Conservation (phyloP, 2,797 vertebrate genomes). For the Nyctibius grandis region DNA sequence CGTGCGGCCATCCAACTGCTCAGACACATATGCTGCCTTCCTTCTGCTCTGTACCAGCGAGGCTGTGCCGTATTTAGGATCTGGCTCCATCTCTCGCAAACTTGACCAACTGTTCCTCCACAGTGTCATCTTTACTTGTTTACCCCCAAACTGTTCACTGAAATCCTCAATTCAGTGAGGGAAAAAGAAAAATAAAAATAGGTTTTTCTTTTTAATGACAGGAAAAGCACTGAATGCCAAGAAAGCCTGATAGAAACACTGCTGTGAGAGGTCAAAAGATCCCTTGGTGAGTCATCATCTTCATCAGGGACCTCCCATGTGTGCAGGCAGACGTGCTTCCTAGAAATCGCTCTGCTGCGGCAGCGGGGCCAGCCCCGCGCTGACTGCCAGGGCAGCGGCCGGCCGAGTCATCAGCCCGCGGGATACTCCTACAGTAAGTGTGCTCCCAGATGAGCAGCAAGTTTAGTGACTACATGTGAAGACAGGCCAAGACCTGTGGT, state of each 20-base stretch:
- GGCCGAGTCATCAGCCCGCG: accelerated
- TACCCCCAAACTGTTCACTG: conserved; percentile 38
- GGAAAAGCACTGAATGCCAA: neutral
- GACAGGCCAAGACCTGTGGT: neutral
- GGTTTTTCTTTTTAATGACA: neutral
- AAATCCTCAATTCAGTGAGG: neutral
- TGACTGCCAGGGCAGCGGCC: neutral
- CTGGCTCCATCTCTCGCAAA: conserved; percentile 31
- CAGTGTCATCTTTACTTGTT: conserved; percentile 16
- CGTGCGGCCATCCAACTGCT: conserved; percentile 31
- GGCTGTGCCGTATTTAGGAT: conserved; percentile 51
- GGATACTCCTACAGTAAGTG: neutral
- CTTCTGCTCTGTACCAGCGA: conserved; percentile 32
- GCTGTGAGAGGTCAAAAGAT: neutral
- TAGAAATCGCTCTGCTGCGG: neutral
- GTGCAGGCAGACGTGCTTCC: neutral
- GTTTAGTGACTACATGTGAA: accelerated
- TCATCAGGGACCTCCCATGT: neutral
- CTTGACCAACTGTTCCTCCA: conserved; percentile 49
- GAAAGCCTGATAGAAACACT: neutral
- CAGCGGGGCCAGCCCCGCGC: accelerated
- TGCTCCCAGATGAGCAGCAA: accelerated
- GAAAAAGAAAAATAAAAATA: neutral
- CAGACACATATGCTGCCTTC: conserved; percentile 36
- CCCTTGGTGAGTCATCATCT: neutral